phyloP scores from a whole-genome alignment of 2,113 vertebrate species.

The Dissostichus mawsoni region DNA sequence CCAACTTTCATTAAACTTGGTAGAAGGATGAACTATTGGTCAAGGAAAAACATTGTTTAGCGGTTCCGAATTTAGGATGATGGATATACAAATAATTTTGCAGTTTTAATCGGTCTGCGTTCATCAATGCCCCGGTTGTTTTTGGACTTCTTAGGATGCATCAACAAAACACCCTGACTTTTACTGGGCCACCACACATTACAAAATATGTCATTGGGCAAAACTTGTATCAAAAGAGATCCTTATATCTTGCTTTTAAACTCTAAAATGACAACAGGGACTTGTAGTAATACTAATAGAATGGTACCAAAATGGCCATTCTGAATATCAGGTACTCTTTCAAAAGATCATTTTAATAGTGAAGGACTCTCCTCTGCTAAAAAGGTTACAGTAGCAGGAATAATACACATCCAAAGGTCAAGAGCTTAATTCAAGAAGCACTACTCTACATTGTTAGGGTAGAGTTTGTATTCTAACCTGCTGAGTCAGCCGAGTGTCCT shows the following conservation, averaged over 20 bases:
- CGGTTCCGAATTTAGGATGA: too few species aligned
- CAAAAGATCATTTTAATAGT: conserved; percentile 3
- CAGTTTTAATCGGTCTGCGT: too few species aligned
- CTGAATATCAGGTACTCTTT: conserved; percentile 24
- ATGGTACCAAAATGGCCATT: conserved; percentile 21
- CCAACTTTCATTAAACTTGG: too few species aligned
- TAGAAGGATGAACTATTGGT: too few species aligned
- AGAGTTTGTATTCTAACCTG: conserved; percentile 6
- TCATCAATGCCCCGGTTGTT: too few species aligned
- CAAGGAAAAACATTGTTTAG: too few species aligned
- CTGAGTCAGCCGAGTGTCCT: conserved; percentile 30
- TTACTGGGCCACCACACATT: background rate
- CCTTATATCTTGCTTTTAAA: background rate
- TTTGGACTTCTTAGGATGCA: background rate
- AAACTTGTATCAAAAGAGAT: background rate
- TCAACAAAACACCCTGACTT: background rate
- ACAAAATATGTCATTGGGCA: background rate
- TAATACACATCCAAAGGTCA: conserved; percentile 29
- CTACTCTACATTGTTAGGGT: background rate
- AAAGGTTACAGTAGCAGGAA: conserved; percentile 19
- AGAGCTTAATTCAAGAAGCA: conserved; percentile 26
- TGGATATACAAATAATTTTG: too few species aligned
- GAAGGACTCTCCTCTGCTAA: conserved; percentile 25
- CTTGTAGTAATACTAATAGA: background rate
- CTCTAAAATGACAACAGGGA: background rate